Conservation (phyloP, 35 echinoderm and acorn worm species). For the Ophioderma brevispina region DNA sequence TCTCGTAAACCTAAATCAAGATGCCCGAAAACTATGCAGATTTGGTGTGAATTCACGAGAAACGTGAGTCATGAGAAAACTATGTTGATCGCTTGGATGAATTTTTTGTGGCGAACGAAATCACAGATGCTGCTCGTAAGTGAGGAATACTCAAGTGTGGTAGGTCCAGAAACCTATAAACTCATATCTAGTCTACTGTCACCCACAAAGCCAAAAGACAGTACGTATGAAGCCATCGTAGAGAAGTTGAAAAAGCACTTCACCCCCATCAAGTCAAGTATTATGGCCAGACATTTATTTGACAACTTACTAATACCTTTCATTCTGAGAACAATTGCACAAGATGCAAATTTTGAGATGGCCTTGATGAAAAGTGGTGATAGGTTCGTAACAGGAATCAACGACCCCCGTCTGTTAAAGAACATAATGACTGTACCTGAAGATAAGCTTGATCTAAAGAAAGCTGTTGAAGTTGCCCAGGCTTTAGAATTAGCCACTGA, state of each 20-base stretch:
- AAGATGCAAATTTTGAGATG: slow-evolving; percentile 55
- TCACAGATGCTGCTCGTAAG: slow-evolving; percentile 28
- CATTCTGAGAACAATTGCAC: slow-evolving; percentile 33
- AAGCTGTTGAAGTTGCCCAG: slow-evolving; percentile 29
- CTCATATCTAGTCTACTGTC: slow-evolving; percentile 30
- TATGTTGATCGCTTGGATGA: slow-evolving; percentile 43
- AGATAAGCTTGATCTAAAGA: slow-evolving; percentile 13
- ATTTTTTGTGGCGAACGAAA: slow-evolving; percentile 54
- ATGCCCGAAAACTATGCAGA: slow-evolving; percentile 16
- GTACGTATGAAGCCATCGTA: slow-evolving; percentile 34
- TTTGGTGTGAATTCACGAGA: slow-evolving; percentile 30
- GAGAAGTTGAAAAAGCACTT: slow-evolving; percentile 51
- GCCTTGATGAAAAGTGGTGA: slow-evolving; percentile 45
- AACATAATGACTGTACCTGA: slow-evolving; percentile 9
- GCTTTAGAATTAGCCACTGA: slow-evolving; percentile 22
- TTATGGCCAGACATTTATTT: slow-evolving; percentile 65
- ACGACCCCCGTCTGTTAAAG: slow-evolving; percentile 55
- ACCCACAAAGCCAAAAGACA: slow-evolving; percentile 49
- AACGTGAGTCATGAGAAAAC: slow-evolving; percentile 35
- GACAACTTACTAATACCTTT: slow-evolving; percentile 45
- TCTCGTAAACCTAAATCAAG: not conserved
- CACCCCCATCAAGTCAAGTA: slow-evolving; percentile 43
- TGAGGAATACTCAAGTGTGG: slow-evolving; percentile 16
- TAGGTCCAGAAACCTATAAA: slow-evolving; percentile 29
- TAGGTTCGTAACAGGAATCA: slow-evolving; percentile 62